Conservation (phyloP, 2,888 invertebrate species). For the Isoperla grammatica region DNA sequence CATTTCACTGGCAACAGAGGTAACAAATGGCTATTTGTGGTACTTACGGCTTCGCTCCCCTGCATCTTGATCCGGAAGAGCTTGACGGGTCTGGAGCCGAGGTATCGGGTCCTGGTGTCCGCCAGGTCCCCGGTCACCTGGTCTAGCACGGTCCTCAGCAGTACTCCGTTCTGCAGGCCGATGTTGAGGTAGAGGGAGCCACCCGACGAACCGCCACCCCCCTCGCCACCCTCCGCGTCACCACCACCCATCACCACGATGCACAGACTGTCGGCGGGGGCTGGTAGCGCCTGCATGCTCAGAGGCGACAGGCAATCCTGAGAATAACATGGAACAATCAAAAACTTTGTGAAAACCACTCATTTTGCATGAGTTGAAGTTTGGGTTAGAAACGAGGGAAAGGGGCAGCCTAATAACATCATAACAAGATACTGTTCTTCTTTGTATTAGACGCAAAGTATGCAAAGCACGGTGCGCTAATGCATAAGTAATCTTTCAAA, state of each 20-base stretch:
- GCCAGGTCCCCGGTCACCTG: conserved; percentile 94
- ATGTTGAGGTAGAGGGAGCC: conserved; percentile 80
- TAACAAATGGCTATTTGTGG: background rate
- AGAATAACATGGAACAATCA: conserved; percentile 18
- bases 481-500: too few relatives aligned
- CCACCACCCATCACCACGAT: conserved; percentile 88
- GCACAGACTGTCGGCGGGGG: conserved; percentile 93
- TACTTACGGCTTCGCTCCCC: conserved; percentile 80
- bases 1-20: background rate
- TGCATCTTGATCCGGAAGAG: conserved; percentile 94
- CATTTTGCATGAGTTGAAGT: too few relatives aligned
- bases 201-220: conserved; percentile 36
- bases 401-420: too few relatives aligned
- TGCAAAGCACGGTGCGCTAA: too few relatives aligned
- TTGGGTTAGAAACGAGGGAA: too few relatives aligned
- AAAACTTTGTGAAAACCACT: too few relatives aligned
- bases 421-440: too few relatives aligned
- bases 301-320: conserved; percentile 90
- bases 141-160: conserved; percentile 89
- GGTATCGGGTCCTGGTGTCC: conserved; percentile 93
- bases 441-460: too few relatives aligned
- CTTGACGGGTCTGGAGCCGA: conserved; percentile 94
- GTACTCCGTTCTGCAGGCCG: conserved; percentile 93
- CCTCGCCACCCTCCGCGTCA: conserved; percentile 44
- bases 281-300: conserved; percentile 95